Evolutionary conservation across 2,797 vertebrate species (phyloP).

Genomic region (Macroramphosus scolopax): DNA sequence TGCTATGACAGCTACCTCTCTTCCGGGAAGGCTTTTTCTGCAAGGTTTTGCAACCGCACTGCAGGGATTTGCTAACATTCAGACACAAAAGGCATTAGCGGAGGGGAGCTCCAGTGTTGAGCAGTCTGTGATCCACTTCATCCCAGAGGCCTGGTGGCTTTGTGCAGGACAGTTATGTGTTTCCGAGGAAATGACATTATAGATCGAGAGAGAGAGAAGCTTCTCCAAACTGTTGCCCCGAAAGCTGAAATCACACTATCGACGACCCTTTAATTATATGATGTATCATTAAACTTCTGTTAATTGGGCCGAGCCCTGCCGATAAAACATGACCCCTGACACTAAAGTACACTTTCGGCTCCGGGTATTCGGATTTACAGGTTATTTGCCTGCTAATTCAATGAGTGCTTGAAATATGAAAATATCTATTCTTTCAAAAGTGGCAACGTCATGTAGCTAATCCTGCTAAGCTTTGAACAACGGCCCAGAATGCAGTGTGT

Average conservation of each 20-base stretch:
- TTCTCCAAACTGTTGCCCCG: neutral
- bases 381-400: conserved; percentile 21
- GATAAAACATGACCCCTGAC: neutral
- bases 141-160: neutral
- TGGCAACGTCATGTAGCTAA: conserved; percentile 54
- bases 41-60: neutral
- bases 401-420: conserved; percentile 43
- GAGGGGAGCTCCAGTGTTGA: conserved; percentile 7
- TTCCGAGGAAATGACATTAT: neutral
- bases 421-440: conserved; percentile 33
- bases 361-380: neutral
- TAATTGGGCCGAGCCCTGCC: neutral
- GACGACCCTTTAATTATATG: neutral
- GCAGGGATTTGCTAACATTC: conserved; percentile 9
- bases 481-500: conserved; percentile 56
- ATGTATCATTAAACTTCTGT: neutral
- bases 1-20: neutral
- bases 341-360: neutral
- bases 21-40: neutral
- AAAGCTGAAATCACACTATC: neutral
- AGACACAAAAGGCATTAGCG: conserved; percentile 5
- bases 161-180: neutral
- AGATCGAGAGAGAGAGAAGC: neutral
- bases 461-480: conserved; percentile 64
- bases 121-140: conserved; percentile 4